Evolutionary conservation across 2,888 invertebrate species (phyloP).

Genomic region (Alloplasta piceator): DNA sequence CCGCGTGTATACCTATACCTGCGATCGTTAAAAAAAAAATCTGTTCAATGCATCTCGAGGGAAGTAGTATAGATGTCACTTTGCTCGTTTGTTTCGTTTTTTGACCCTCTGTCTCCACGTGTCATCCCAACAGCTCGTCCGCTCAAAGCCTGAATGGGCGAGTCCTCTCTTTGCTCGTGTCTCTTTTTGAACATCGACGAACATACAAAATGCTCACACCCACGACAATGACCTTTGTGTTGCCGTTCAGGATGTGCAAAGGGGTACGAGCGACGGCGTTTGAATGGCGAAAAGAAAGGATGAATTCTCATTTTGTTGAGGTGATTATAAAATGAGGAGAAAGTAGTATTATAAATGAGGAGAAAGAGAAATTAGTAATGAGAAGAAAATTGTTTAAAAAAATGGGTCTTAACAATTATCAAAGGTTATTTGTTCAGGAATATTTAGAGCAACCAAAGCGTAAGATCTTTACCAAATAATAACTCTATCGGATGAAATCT

Average conservation of each 20-base stretch:
- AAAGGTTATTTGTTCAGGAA: too few relatives aligned
- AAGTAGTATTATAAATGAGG: too few relatives aligned
- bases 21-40: conserved; percentile 17
- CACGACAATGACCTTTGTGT: conserved; percentile 11
- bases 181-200: background rate
- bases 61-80: background rate
- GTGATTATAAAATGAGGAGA: too few relatives aligned
- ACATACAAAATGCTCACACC: conserved; percentile 18
- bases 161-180: background rate
- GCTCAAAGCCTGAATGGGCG: conserved; percentile 7
- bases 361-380: too few relatives aligned
- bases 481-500: too few relatives aligned
- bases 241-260: background rate
- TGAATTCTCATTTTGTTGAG: too few relatives aligned
- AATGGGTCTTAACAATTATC: too few relatives aligned
- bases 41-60: conserved; percentile 5
- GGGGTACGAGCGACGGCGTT: background rate
- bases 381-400: too few relatives aligned
- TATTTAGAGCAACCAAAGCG: too few relatives aligned
- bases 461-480: too few relatives aligned
- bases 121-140: conserved; percentile 8
- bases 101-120: background rate
- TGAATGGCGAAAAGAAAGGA: conserved; percentile 7
- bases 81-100: background rate
- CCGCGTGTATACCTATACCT: background rate